phyloP scores from a whole-genome alignment of 2,113 vertebrate genomes.

The Xerus inauris region DNA sequence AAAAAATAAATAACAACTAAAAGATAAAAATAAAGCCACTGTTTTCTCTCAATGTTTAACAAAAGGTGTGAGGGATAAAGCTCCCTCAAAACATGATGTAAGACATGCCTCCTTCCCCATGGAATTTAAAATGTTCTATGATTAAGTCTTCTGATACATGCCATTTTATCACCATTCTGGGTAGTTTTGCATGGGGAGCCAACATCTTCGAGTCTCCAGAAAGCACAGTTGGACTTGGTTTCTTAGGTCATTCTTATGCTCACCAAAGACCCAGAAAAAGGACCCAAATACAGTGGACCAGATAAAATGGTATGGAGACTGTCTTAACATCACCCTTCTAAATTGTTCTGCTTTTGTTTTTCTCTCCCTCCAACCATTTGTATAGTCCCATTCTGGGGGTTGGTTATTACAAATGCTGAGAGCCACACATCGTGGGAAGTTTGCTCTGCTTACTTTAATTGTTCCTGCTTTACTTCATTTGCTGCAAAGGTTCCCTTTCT shows the following conservation, averaged over 20 bases:
- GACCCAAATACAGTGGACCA: not conserved
- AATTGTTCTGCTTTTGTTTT: not conserved
- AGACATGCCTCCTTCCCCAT: not conserved
- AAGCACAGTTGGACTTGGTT: not conserved
- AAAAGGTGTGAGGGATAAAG: not conserved
- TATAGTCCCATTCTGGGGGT: not conserved
- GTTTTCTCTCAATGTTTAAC: not conserved
- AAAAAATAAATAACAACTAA: no score
- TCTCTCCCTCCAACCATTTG: not conserved
- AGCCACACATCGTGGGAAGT: fast-evolving
- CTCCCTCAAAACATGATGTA: not conserved
- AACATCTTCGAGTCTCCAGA: not conserved
- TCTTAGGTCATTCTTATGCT: not conserved
- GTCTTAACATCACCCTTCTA: not conserved
- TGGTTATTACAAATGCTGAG: not conserved
- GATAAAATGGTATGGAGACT: not conserved
- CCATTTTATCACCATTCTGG: not conserved
- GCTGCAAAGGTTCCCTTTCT: not conserved
- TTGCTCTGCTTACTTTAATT: not conserved
- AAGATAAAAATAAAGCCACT: no score
- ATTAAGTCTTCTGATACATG: not conserved
- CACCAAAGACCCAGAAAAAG: not conserved
- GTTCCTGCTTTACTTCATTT: not conserved
- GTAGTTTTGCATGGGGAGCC: not conserved
- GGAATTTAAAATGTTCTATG: not conserved